These are phyloP conservation scores for Xiphorhynchus elegans DNA, from an alignment of 2,113 vertebrate species.

Conservation along the genomic window DNA sequence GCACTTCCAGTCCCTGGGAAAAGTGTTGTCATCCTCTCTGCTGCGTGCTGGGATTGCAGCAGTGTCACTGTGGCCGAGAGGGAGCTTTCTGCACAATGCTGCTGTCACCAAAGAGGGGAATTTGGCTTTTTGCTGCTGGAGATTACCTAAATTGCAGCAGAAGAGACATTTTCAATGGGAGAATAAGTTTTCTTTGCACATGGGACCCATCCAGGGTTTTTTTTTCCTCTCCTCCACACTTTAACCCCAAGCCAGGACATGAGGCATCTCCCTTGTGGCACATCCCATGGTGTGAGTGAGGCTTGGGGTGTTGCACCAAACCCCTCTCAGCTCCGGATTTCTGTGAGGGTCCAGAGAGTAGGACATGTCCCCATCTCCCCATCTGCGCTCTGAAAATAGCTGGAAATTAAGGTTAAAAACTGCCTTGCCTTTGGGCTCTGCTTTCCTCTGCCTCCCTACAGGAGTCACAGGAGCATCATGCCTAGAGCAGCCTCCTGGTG, in stretches of 20 bases:
- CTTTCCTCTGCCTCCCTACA: not conserved
- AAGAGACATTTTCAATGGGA: not conserved
- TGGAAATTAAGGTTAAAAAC: slow-evolving; percentile 29
- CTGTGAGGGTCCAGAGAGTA: not conserved
- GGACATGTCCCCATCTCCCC: slow-evolving; percentile 4
- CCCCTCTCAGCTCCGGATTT: not conserved
- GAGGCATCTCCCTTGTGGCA: not conserved
- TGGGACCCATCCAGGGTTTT: not conserved
- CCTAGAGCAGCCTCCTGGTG: slow-evolving; percentile 6
- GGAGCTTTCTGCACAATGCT: not conserved
- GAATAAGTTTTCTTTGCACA: not conserved
- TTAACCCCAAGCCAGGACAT: not conserved
- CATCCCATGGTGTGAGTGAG: accelerated
- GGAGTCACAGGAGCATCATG: slow-evolving; percentile 4
- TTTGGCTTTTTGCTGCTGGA: not conserved
- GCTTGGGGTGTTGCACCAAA: not conserved
- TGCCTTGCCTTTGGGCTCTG: slow-evolving; percentile 11
- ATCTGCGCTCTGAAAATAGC: slow-evolving; percentile 5
- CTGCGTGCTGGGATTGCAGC: not conserved
- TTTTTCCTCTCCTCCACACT: not conserved
- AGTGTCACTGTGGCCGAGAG: not conserved
- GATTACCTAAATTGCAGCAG: not conserved
- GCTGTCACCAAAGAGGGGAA: not conserved
- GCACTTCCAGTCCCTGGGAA: not conserved
- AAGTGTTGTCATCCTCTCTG: not conserved